phyloP scores from a whole-genome alignment of 1,140 invertebrate species.

The Cephus cinctus region DNA sequence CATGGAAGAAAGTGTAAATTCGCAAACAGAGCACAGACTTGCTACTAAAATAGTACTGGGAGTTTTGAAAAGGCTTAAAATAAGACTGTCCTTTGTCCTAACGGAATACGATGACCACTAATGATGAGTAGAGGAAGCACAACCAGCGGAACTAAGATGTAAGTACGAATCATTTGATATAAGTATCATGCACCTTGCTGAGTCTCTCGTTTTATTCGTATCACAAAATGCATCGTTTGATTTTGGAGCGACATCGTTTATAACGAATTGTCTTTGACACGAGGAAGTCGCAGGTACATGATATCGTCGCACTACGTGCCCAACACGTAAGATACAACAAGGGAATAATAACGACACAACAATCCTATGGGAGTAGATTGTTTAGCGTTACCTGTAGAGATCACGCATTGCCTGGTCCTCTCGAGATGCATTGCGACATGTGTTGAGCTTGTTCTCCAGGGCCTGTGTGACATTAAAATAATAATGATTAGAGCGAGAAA shows the following conservation, averaged over 20 bases:
- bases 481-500: too few species aligned
- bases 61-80: too few species aligned
- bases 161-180: constrained; percentile 7
- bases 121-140: constrained; percentile 13
- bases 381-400: constrained; percentile 53
- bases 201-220: constrained; percentile 3
- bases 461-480: constrained; percentile 36
- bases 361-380: constrained; percentile 25
- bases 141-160: constrained; percentile 13
- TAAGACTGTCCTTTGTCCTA: too few species aligned
- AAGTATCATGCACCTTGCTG: constrained; percentile 9
- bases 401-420: constrained; percentile 54
- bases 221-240: not conserved
- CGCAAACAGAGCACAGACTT: too few species aligned
- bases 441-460: constrained; percentile 53
- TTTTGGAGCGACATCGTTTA: not conserved
- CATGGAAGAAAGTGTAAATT: too few species aligned
- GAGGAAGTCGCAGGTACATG: constrained; percentile 11
- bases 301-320: constrained; percentile 7
- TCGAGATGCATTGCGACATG: constrained; percentile 50
- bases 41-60: too few species aligned
- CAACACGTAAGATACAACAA: constrained; percentile 14
- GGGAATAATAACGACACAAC: constrained; percentile 17
- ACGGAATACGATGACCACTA: too few species aligned
- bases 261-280: too few species aligned